phyloP scores from a whole-genome alignment of 1,140 invertebrate genomes.

The Oedothorax gibbosus region DNA sequence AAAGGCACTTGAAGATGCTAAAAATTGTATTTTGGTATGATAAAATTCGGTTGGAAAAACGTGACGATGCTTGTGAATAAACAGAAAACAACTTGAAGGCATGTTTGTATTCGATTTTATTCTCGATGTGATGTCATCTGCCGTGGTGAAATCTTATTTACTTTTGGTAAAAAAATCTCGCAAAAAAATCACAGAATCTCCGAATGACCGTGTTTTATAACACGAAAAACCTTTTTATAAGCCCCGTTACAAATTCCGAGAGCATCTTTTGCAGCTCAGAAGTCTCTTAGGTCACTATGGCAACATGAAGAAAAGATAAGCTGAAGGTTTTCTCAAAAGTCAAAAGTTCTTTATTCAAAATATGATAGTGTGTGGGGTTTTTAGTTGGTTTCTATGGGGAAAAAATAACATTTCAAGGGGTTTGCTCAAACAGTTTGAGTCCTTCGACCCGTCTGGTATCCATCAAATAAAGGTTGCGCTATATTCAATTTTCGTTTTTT shows the following conservation, averaged over 20 bases:
- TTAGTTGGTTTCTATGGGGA: background rate
- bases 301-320: slow-evolving; percentile 5
- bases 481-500: slow-evolving; percentile 22
- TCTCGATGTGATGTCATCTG: background rate
- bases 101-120: too few species aligned
- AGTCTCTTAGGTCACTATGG: slow-evolving; percentile 38
- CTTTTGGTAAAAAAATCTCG: slow-evolving; percentile 22
- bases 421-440: slow-evolving; percentile 27
- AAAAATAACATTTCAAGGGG: slow-evolving; percentile 34
- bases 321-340: slow-evolving; percentile 12
- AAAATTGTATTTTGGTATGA: too few species aligned
- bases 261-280: slow-evolving; percentile 15
- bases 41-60: too few species aligned
- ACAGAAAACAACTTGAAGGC: too few species aligned
- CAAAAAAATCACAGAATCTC: slow-evolving; percentile 20
- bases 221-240: slow-evolving; percentile 51
- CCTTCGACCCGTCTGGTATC: slow-evolving; percentile 7
- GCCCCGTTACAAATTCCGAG: slow-evolving; percentile 45
- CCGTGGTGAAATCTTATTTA: slow-evolving; percentile 27
- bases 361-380: slow-evolving; percentile 33
- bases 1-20: too few species aligned
- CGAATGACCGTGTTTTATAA: slow-evolving; percentile 32
- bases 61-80: too few species aligned
- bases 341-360: slow-evolving; percentile 46
- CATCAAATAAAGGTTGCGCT: slow-evolving; percentile 28